Evolutionary conservation across 92 coral and sea anemone species (phyloP).

Genomic region (Siderastrea siderea): DNA sequence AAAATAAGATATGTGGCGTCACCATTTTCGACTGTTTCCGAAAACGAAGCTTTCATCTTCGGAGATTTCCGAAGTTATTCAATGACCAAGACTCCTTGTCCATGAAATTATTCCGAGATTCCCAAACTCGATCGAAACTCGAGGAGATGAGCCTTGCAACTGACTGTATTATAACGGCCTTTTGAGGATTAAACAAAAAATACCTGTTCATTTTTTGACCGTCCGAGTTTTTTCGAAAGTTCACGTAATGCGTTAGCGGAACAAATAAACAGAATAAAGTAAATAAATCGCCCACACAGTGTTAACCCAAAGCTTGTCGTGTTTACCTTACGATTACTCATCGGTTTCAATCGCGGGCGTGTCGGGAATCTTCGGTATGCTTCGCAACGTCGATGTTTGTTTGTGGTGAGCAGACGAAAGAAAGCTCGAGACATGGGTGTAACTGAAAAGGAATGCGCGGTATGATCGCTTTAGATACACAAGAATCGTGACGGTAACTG

Average conservation of each 20-base stretch:
- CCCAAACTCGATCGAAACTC: not conserved
- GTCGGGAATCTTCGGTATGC: slow-evolving; percentile 77
- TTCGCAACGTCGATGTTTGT: slow-evolving; percentile 62
- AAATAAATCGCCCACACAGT: not conserved
- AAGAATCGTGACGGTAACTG: not conserved
- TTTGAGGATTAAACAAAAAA: too few relatives aligned
- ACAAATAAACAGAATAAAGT: not conserved
- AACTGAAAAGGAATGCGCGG: slow-evolving; percentile 46
- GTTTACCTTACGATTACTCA: slow-evolving; percentile 13
- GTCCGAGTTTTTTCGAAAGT: not conserved
- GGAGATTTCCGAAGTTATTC: not conserved
- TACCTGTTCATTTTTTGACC: too few relatives aligned
- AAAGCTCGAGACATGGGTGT: slow-evolving; percentile 69
- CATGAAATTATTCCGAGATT: too few relatives aligned
- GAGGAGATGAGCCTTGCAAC: not conserved
- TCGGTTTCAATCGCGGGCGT: slow-evolving; percentile 72
- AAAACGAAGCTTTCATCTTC: not conserved
- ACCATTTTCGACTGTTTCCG: not conserved
- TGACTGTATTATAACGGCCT: too few relatives aligned
- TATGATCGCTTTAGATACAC: slow-evolving; percentile 16
- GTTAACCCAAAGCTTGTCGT: slow-evolving; percentile 6
- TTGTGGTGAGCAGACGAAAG: slow-evolving; percentile 62
- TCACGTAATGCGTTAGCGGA: not conserved
- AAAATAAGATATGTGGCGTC: not conserved
- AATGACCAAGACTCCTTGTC: too few relatives aligned